These are phyloP conservation scores for Lacerta bilineata DNA, from an alignment of 2,797 vertebrate species.

Conservation along the genomic window DNA sequence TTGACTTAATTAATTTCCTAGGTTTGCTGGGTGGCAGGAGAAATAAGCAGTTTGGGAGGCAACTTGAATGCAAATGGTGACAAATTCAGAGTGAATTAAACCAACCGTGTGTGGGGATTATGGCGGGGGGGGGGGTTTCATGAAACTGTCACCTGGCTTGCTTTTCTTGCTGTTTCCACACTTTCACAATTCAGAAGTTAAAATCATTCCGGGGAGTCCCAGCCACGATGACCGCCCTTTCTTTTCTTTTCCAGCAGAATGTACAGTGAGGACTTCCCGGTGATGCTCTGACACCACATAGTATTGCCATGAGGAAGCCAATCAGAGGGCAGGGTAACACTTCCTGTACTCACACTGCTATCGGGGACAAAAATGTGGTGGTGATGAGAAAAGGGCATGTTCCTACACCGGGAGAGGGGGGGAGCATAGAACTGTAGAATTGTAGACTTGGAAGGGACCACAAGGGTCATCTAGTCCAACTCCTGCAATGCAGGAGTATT, in stretches of 20 bases:
- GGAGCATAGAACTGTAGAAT: too few relatives aligned
- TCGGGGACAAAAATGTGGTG: background rate
- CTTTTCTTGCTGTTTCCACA: too few relatives aligned
- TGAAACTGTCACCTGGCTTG: background rate
- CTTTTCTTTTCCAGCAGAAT: background rate
- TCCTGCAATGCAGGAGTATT: too few relatives aligned
- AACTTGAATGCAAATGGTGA: background rate
- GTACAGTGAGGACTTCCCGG: background rate
- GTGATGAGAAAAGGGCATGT: background rate
- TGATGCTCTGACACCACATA: background rate
- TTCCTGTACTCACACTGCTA: background rate
- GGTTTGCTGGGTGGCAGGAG: background rate
- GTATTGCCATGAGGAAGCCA: background rate
- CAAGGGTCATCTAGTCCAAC: too few relatives aligned
- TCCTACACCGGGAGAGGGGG: background rate
- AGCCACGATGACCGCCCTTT: background rate
- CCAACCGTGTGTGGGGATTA: too few relatives aligned
- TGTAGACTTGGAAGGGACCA: too few relatives aligned
- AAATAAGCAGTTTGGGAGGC: background rate
- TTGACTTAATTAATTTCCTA: background rate
- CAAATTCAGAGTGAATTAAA: background rate
- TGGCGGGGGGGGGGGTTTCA: background rate
- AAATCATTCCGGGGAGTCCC: background rate
- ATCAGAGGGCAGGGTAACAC: too few relatives aligned
- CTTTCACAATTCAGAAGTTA: background rate